Evolutionary conservation across 2,797 vertebrate species (phyloP).

Genomic region (Pygocentrus nattereri): DNA sequence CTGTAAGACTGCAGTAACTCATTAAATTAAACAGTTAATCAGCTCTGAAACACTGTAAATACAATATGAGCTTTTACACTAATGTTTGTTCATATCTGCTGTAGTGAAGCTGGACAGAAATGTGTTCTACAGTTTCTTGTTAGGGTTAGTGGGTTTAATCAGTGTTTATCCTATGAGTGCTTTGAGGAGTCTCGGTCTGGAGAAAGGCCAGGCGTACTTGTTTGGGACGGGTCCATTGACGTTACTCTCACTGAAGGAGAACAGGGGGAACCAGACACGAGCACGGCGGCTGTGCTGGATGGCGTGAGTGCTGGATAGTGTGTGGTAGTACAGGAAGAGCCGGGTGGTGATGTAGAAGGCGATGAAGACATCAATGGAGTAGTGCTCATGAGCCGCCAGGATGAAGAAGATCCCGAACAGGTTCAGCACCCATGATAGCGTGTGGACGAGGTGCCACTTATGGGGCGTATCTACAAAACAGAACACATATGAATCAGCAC

Average conservation of each 20-base stretch:
- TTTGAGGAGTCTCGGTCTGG: slow-evolving; percentile 88
- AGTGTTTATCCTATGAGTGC: slow-evolving; percentile 84
- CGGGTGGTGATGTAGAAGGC: slow-evolving; percentile 98
- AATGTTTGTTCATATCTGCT: too few species aligned
- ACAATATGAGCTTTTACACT: background rate
- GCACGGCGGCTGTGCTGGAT: slow-evolving; percentile 94
- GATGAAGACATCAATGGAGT: slow-evolving; percentile 98
- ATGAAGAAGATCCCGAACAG: slow-evolving; percentile 99
- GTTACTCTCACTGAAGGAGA: slow-evolving; percentile 98
- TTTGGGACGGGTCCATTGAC: slow-evolving; percentile 96
- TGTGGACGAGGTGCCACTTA: slow-evolving; percentile 96
- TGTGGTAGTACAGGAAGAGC: slow-evolving; percentile 98
- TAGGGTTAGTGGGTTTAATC: too few species aligned
- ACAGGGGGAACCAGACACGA: slow-evolving; percentile 98
- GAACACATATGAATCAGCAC: background rate
- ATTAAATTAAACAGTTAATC: too few species aligned
- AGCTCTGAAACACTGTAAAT: background rate
- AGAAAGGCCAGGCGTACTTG: slow-evolving; percentile 96
- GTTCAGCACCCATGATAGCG: slow-evolving; percentile 97
- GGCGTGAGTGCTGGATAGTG: slow-evolving; percentile 92
- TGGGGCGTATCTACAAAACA: slow-evolving; percentile 88
- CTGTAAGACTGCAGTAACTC: background rate
- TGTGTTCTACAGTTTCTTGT: too few species aligned
- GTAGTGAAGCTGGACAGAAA: too few species aligned
- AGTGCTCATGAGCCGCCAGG: slow-evolving; percentile 96